These are phyloP conservation scores for Vulpes vulpes DNA, from an alignment of 2,113 vertebrate species.

Conservation along the genomic window DNA sequence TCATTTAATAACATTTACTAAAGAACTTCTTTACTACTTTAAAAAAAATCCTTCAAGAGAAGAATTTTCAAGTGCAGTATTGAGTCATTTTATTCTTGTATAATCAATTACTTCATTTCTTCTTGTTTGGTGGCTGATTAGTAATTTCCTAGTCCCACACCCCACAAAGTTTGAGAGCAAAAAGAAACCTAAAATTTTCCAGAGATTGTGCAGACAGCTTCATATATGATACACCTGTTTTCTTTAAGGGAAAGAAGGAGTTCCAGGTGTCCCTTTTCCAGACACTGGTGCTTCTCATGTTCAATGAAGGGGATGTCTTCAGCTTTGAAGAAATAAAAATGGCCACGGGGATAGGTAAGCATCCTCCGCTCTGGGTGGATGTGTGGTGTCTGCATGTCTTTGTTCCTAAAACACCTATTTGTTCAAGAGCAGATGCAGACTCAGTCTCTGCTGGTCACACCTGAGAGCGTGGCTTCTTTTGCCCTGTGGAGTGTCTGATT, in stretches of 20 bases:
- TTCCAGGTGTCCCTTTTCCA: slow-evolving; percentile 92
- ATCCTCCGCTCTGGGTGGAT: neutral
- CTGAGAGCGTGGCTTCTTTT: neutral
- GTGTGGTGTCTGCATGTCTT: neutral
- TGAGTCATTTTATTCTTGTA: neutral
- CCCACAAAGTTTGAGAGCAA: neutral
- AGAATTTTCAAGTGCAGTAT: neutral
- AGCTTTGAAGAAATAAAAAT: slow-evolving; percentile 90
- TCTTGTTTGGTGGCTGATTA: neutral
- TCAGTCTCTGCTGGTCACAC: accelerated
- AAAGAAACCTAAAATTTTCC: neutral
- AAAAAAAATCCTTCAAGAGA: neutral
- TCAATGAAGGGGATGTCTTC: slow-evolving; percentile 92
- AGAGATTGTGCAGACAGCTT: accelerated
- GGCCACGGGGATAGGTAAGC: slow-evolving; percentile 91
- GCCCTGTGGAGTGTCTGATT: neutral
- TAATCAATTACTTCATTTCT: neutral
- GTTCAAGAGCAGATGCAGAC: neutral
- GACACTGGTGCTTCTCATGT: slow-evolving; percentile 92
- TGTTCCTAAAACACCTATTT: neutral
- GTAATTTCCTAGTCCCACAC: neutral
- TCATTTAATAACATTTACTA: neutral
- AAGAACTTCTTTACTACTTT: neutral
- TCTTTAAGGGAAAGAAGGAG: slow-evolving; percentile 90
- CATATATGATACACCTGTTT: accelerated